Evolutionary conservation across 2,888 invertebrate genomes (phyloP), one percentile per base, ranked within the genome.

Genomic region (Caradrina kadenii): DNA sequence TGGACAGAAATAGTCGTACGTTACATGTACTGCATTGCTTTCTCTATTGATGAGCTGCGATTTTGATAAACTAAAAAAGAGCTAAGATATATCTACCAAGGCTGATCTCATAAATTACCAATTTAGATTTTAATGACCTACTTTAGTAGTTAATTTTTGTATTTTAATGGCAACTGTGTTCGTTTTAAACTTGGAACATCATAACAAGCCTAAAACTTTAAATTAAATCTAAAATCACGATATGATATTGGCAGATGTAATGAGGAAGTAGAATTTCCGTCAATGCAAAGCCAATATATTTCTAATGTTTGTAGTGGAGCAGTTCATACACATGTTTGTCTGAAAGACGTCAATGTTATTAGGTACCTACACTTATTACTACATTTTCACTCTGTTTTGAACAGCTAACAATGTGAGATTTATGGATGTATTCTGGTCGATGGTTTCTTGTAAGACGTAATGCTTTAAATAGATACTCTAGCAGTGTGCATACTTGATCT

Each of bases 1-100:
- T 69, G 65, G 61, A 84, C 87, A 69, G 71, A 89, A 90, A 90
- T 90, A 90, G 81, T 76, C 22, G 17, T 52, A 62, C 60, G 81
- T 69, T 68, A 74, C 66, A 69, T 67, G 72, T 76, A 73, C 67
- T 79, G 66, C 69, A 71, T 61, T 65, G 76, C 76, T 80, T 76
- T 79, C 65, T 71, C 74, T 76, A 67, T 59, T 56, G 63, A 69
- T 63, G 73, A 64, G 63, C 54, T 49, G 71, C 59, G 53, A 69
- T 76, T 26, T 63, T 73, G 11, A 67, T 64, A 61, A 45, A 60
- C 19, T 45, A 22, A 15, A 22, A 39, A 1, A 42, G 8, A 19
- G 22, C 15, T 8, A 26, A 2, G 6, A 13, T 31, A 11, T 55
- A 11, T 42, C 13, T 1, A 6, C 11, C 6, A 42, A 49, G 42